Evolutionary conservation across 2,888 invertebrate genomes (phyloP).

Genomic region (Adelognathus sp.): DNA sequence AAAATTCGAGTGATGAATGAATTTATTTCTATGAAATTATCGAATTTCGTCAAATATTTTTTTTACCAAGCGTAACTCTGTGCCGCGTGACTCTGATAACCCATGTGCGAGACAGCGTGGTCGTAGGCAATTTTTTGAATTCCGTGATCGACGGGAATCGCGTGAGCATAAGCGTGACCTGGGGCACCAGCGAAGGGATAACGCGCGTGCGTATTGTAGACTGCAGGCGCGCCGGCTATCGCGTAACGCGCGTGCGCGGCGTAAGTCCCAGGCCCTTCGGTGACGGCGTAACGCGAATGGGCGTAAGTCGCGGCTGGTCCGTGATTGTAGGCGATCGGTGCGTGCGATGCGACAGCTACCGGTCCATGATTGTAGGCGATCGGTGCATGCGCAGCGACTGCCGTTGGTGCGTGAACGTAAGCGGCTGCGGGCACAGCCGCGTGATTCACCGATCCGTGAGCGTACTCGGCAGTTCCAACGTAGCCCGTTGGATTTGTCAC

Average conservation of each 20-base stretch:
- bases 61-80: slow-evolving; percentile 51
- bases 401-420: slow-evolving; percentile 31
- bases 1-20: too few relatives aligned
- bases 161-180: neutral
- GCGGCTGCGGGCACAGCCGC: neutral
- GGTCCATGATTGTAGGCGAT: slow-evolving; percentile 41
- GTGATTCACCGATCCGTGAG: slow-evolving; percentile 26
- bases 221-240: slow-evolving; percentile 33
- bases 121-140: slow-evolving; percentile 48
- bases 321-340: slow-evolving; percentile 40
- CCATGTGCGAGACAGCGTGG: slow-evolving; percentile 41
- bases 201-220: slow-evolving; percentile 43
- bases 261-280: slow-evolving; percentile 48
- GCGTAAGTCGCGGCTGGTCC: slow-evolving; percentile 37
- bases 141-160: neutral
- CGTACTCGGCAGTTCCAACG: slow-evolving; percentile 28
- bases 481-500: slow-evolving; percentile 31
- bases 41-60: neutral
- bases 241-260: slow-evolving; percentile 50
- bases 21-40: too few relatives aligned
- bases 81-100: slow-evolving; percentile 40
- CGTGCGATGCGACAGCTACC: neutral
- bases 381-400: slow-evolving; percentile 12
- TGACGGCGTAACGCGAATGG: slow-evolving; percentile 53
- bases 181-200: slow-evolving; percentile 19